phyloP scores from a whole-genome alignment of 2,888 invertebrate genomes.

The Megaustenia siamemsis region DNA sequence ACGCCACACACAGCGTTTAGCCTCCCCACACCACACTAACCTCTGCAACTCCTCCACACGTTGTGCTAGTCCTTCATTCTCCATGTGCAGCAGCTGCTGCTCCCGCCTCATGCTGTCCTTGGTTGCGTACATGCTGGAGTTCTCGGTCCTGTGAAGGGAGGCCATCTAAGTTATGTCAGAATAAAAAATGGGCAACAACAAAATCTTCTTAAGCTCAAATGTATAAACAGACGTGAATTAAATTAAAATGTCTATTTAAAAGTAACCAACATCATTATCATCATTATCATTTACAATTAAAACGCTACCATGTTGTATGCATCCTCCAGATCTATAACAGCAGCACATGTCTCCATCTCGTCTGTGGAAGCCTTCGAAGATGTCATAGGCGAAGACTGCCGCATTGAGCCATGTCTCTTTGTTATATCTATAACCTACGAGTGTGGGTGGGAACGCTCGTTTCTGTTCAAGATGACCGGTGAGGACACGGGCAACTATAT shows the following conservation, averaged over 20 bases:
- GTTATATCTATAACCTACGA: too few relatives aligned
- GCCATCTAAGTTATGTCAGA: not conserved
- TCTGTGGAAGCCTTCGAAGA: too few relatives aligned
- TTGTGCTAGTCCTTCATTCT: slow-evolving; percentile 92
- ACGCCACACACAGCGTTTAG: not conserved
- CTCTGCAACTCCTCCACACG: slow-evolving; percentile 85
- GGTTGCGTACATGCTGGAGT: slow-evolving; percentile 88
- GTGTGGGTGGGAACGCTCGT: too few relatives aligned
- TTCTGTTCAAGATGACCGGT: too few relatives aligned
- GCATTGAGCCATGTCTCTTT: too few relatives aligned
- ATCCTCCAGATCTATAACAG: too few relatives aligned
- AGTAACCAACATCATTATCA: too few relatives aligned
- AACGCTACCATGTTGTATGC: not conserved
- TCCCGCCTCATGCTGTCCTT: slow-evolving; percentile 91
- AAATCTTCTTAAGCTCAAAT: not conserved
- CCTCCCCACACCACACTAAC: slow-evolving; percentile 45
- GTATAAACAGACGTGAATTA: not conserved
- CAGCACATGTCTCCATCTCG: too few relatives aligned
- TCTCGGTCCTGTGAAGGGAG: slow-evolving; percentile 87
- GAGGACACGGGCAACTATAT: too few relatives aligned
- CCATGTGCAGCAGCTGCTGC: slow-evolving; percentile 92
- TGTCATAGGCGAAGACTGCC: too few relatives aligned
- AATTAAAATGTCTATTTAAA: not conserved
- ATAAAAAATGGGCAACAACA: not conserved
- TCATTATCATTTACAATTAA: not conserved